Base-by-base conservation (phyloP, 2,113 vertebrate species). In the Mystacornis crossleyi region DNA sequence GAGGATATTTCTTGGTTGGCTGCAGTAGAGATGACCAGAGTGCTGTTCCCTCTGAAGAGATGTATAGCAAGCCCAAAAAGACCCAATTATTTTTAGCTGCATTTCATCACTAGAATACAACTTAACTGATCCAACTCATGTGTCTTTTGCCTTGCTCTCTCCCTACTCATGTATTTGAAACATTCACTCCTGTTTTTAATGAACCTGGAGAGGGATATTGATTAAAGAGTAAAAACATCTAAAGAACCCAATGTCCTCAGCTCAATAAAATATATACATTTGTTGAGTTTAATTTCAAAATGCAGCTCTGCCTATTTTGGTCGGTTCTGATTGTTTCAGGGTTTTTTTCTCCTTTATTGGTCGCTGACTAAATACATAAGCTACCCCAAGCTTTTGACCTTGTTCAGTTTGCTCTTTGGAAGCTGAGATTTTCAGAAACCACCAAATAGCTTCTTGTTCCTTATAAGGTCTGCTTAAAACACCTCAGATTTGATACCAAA, bases 81-180 rank as follows among this genome's bases (percentile, higher is more conserved):
- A 79, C 70, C 48, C 42, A 75, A 89, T 90, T 96, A 90, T 65
- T 95, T 94, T 95, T 95, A 96, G 92, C 94, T 96, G 65, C 67
- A 94, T 88, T 97, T 97, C 94, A 57, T 33, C 14, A 62, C 58
- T 86, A 92, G 88, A 95, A 77, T 91, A 53, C 60, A 96, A 77
- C 57, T 86, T 92, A 72, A 93, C 84, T 93, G 81, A 89, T 96
- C 55, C 92, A 94, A 74, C 29, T 86, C 24, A 40, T n/a, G 38
- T 75, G 72, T 92, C 81, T 97, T 79, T 95, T 94, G 60, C 72
- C 54, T 64, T 87, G 62, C 65, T 89, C 36, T 11, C 78, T 94
- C 81, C 73, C 48, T 55, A 12, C 3, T 0, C 25, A 58, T 73
- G 84, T 90, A 93, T 96, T 78, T 95, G 90, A 97, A 97, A 97